Evolutionary conservation across 2,113 vertebrate genomes (phyloP).

Genomic region (Melanerpes formicivorus): DNA sequence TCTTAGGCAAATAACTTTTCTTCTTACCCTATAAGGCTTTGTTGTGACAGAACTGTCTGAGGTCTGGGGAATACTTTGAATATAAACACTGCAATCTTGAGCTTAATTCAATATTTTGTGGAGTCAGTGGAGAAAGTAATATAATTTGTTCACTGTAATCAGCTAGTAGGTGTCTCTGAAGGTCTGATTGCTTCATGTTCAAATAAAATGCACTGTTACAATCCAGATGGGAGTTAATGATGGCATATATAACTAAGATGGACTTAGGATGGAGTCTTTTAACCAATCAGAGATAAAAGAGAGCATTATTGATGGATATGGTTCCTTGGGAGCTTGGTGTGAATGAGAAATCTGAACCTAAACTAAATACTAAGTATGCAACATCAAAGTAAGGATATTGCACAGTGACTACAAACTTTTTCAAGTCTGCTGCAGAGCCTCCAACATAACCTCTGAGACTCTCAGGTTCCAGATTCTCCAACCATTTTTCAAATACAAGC

Average conservation of each 20-base stretch:
- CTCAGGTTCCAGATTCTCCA: not conserved
- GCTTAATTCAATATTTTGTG: conserved; percentile 50
- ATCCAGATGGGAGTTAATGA: conserved; percentile 39
- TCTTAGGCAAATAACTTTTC: conserved; percentile 14
- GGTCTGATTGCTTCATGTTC: conserved; percentile 46
- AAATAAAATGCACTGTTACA: conserved; percentile 44
- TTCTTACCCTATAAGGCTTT: not conserved
- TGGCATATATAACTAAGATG: conserved; percentile 14
- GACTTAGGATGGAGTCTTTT: conserved; percentile 23
- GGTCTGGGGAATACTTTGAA: not conserved
- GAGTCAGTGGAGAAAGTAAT: conserved; percentile 59
- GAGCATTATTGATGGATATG: not conserved
- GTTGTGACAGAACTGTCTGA: conserved; percentile 19
- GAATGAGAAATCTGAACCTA: conserved; percentile 1
- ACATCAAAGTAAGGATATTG: not conserved
- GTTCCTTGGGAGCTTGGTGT: conserved; percentile 26
- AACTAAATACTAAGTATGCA: not conserved
- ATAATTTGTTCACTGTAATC: conserved; percentile 60
- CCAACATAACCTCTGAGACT: not conserved
- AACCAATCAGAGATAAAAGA: conserved; percentile 36
- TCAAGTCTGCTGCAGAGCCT: not conserved
- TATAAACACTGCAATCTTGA: conserved; percentile 49
- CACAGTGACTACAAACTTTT: not conserved
- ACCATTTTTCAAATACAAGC: not conserved
- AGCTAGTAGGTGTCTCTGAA: conserved; percentile 48